Evolutionary conservation across 2,797 vertebrate species (phyloP).

Genomic region (Clarias pachynema): DNA sequence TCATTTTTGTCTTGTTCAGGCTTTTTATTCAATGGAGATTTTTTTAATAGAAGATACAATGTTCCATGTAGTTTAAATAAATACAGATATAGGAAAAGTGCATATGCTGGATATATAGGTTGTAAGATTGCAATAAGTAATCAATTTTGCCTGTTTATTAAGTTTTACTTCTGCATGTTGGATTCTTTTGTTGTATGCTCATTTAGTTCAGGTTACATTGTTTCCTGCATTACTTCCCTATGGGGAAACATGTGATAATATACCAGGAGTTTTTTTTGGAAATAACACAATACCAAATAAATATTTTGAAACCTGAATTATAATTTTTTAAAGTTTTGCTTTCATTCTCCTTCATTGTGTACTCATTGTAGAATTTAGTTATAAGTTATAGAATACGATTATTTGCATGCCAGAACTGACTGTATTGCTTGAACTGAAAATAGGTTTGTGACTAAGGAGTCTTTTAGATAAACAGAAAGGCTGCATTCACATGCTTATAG

Average conservation of each 20-base stretch:
- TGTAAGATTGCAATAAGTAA: neutral
- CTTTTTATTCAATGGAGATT: neutral
- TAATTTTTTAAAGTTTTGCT: neutral
- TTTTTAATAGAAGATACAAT: neutral
- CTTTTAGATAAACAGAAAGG: neutral
- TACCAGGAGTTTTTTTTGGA: neutral
- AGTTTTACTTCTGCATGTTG: conserved; percentile 7
- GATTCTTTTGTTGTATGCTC: neutral
- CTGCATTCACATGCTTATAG: conserved; percentile 5
- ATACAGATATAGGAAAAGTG: neutral
- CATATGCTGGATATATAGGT: neutral
- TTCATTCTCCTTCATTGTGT: neutral
- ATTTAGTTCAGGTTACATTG: neutral
- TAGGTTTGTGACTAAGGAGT: neutral
- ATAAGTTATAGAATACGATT: neutral
- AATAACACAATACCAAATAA: neutral
- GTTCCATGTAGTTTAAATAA: neutral
- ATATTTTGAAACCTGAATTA: neutral
- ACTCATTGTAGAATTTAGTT: neutral
- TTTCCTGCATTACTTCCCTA: conserved; percentile 8
- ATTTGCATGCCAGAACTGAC: neutral
- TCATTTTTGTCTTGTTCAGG: conserved; percentile 33
- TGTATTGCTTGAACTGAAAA: neutral
- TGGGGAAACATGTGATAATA: neutral
- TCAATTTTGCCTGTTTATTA: neutral